Percentiles rank a stretch among this genome's conserved stretches.
Evolutionary conservation across 2,113 vertebrate species (phyloP).

Genomic region (Motacilla tschutschensis): DNA sequence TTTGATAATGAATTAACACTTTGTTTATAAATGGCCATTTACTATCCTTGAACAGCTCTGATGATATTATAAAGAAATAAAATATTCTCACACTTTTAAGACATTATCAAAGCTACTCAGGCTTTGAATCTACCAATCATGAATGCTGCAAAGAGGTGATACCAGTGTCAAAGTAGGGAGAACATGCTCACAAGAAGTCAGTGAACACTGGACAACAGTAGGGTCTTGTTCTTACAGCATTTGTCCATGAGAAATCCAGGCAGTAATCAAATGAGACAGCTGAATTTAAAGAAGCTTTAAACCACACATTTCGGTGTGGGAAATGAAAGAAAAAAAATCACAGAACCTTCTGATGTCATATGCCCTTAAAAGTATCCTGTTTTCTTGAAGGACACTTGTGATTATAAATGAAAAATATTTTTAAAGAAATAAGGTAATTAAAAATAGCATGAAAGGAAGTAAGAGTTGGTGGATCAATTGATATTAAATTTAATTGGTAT

Average conservation of each 20-base stretch:
- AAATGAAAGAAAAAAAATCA: background rate
- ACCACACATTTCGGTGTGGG: background rate
- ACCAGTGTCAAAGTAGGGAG: background rate
- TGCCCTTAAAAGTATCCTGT: background rate
- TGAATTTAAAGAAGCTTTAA: background rate
- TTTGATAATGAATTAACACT: background rate
- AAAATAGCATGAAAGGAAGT: background rate
- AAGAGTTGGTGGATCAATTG: background rate
- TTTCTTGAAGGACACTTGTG: background rate
- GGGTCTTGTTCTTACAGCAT: background rate
- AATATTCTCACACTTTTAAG: background rate
- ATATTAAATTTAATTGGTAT: background rate
- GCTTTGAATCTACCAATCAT: background rate
- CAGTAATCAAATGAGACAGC: background rate
- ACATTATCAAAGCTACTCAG: background rate
- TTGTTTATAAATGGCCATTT: background rate
- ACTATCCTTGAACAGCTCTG: background rate
- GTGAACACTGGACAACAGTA: background rate
- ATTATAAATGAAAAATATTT: background rate
- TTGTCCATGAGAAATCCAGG: background rate
- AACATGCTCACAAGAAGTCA: background rate
- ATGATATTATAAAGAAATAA: background rate
- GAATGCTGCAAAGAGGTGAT: background rate
- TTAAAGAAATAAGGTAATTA: background rate
- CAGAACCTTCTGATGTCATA: fast-evolving